These are phyloP conservation scores for Cephalotes varians DNA, from an alignment of 2,888 invertebrate genomes.

Conservation along the genomic window DNA sequence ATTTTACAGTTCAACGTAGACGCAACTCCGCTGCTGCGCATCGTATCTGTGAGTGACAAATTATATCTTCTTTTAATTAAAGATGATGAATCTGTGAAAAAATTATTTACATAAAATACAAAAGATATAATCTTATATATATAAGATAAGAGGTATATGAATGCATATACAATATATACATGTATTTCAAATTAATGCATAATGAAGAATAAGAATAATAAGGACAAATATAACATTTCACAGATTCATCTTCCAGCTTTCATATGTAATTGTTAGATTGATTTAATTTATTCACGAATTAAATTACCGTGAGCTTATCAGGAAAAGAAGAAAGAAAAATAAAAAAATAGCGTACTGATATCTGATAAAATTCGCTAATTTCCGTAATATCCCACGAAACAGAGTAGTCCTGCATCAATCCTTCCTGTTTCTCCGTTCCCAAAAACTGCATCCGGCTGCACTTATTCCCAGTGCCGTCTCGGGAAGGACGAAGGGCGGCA, in stretches of 20 bases:
- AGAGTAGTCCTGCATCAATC: not conserved
- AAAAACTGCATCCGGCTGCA: conserved; percentile 35
- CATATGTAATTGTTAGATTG: not conserved
- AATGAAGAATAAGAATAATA: not conserved
- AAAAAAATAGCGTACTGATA: not conserved
- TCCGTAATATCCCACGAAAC: not conserved
- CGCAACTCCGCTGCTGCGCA: not conserved
- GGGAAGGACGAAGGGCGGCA: conserved; percentile 23
- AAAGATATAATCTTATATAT: not conserved
- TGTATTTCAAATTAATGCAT: not conserved
- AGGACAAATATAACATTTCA: not conserved
- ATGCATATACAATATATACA: not conserved
- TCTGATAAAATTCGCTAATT: not conserved
- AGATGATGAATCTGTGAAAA: not conserved
- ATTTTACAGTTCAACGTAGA: not conserved
- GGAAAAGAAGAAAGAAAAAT: not conserved
- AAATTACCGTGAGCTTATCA: not conserved
- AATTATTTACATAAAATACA: not conserved
- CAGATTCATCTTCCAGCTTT: not conserved
- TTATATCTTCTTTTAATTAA: not conserved
- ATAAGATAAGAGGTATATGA: not conserved
- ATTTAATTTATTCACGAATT: not conserved
- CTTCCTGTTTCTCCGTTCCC: not conserved
- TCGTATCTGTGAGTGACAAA: not conserved
- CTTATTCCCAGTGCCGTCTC: conserved; percentile 39